Conservation (phyloP, 2,797 vertebrate species). For the Tauraco hartlaubi region DNA sequence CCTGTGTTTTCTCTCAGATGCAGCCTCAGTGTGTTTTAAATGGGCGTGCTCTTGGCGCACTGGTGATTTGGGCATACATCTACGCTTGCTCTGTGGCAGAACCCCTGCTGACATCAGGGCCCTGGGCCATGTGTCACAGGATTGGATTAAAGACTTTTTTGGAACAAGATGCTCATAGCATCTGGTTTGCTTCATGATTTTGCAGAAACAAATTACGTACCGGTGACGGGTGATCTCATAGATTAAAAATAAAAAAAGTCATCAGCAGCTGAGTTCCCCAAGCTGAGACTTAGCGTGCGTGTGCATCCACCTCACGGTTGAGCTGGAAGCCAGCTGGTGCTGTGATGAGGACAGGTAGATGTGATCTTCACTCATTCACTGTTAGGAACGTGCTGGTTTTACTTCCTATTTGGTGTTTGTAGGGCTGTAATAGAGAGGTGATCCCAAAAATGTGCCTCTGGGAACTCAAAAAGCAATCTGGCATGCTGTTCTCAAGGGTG, state of each 20-base stretch:
- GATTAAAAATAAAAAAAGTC: constrained; percentile 31
- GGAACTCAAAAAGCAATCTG: background rate
- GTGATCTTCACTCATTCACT: background rate
- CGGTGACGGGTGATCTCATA: background rate
- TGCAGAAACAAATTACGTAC: constrained; percentile 12
- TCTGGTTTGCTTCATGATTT: constrained; percentile 43
- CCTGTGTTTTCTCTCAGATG: background rate
- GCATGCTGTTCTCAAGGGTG: accelerated
- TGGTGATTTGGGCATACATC: background rate
- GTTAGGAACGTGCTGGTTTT: background rate
- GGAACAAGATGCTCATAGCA: background rate
- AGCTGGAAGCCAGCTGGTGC: background rate
- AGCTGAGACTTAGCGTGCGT: background rate
- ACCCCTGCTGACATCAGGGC: background rate
- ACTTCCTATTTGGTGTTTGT: accelerated
- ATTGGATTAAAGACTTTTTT: background rate
- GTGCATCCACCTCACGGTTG: background rate
- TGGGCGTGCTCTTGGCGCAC: background rate
- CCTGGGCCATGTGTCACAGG: background rate
- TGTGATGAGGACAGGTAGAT: background rate
- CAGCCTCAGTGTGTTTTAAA: background rate
- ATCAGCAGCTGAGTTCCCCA: background rate
- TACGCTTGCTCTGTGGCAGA: background rate
- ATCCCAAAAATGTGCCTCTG: background rate
- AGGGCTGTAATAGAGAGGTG: background rate